These are phyloP conservation scores for Eptesicus fuscus DNA, from an alignment of 2,113 vertebrate species.

Conservation along the genomic window DNA sequence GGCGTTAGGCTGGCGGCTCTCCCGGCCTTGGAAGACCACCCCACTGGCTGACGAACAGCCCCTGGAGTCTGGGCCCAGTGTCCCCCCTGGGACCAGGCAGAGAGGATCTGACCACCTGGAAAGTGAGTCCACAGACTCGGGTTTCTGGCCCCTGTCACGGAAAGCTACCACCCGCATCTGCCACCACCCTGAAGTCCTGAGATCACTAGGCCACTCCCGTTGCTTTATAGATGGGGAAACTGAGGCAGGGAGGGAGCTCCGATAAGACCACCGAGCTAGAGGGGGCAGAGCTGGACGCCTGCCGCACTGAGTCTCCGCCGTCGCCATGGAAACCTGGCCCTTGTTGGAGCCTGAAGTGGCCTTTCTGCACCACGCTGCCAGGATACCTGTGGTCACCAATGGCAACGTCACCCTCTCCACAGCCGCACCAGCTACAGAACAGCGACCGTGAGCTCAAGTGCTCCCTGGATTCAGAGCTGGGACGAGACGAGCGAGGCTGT, in stretches of 20 bases:
- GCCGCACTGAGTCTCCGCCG: accelerated
- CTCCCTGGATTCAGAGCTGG: accelerated
- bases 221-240: not conserved
- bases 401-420: not conserved
- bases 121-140: accelerated
- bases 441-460: accelerated
- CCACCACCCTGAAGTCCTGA: not conserved
- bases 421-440: accelerated
- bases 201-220: accelerated
- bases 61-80: not conserved
- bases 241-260: not conserved
- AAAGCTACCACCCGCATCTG: not conserved
- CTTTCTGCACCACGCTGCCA: not conserved
- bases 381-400: conserved; percentile 28
- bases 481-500: accelerated
- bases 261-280: not conserved
- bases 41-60: not conserved
- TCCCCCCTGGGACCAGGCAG: not conserved
- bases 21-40: not conserved
- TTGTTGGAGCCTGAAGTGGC: not conserved
- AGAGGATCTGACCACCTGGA: not conserved
- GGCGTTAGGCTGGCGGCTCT: not conserved
- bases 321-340: not conserved
- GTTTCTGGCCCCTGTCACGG: not conserved
- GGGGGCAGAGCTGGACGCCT: not conserved